Evolutionary conservation across 2,797 vertebrate species (phyloP), one percentile per base, ranked within the genome.

Genomic region (Margarornis squamiger): DNA sequence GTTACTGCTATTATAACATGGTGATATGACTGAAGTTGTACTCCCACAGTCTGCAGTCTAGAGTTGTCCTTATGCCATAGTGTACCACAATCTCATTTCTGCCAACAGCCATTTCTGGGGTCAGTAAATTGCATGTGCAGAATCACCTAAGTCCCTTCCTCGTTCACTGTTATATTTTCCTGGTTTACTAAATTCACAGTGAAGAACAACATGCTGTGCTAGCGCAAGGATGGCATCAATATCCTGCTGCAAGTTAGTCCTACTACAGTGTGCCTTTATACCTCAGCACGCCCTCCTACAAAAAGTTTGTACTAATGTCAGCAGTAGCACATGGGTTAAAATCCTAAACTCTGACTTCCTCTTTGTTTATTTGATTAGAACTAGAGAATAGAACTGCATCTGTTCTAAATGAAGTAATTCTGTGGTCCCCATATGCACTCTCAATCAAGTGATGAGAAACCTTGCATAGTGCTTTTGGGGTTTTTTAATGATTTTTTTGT

Each of bases 41-140:
- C 8, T 80, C 71, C 57, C 38, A 48, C 4, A 76, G 39, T 5
- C 62, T 3, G 6, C 32, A 0, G 0, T 21, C 27, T 36, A 20
- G 36, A 63, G 29, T 38, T 22, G 41, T 52, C 48, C 58, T 66
- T 38, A 19, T 6, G 7, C 12, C 71, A 34, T 5, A 72, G 30
- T 1, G 4, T 41, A 43, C 30, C 41, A 87, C 38, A 71, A 9
- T 15, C 26, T 82, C 71, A 49, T 24, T 63, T 86, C 52, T 86
- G 38, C 26, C 34, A 85, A 58, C 59, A 87, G 2, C 22, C 36
- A 2, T 12, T 91, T 68, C 55, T 62, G 30, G 7, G 48, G 38
- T 15, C 36, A 78, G 34, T 55, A 74, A 86, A 88, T 1, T 24
- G 12, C 32, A 88, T 0, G 0, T 46, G 41, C 41, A 86, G 41